These are phyloP conservation scores for Blennius ocellaris DNA, from an alignment of 2,113 vertebrate species.

Conservation along the genomic window DNA sequence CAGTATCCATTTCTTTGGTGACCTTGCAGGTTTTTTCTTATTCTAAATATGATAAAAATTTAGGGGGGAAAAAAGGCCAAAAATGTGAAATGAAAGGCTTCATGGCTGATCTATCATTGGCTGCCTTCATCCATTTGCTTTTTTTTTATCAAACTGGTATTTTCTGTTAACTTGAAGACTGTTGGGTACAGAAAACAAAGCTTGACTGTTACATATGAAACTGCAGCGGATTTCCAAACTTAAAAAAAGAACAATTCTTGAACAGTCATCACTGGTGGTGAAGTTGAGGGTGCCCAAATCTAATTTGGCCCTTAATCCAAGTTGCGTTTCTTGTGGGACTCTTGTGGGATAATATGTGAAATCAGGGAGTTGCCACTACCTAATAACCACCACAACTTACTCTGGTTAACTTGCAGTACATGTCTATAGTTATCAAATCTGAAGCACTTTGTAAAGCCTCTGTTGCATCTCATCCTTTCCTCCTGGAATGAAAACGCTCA, in stretches of 20 bases:
- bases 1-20: conserved; percentile 31
- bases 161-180: conserved; percentile 56
- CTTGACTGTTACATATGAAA: conserved; percentile 25
- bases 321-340: conserved; percentile 15
- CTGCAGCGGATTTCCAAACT: conserved; percentile 31
- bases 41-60: conserved; percentile 45
- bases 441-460: conserved; percentile 53
- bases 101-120: conserved; percentile 69
- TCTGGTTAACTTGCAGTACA: conserved; percentile 19
- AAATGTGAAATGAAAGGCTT: conserved; percentile 37
- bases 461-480: conserved; percentile 5
- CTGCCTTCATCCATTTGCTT: conserved; percentile 65
- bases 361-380: conserved; percentile 12
- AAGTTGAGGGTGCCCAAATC: conserved; percentile 13
- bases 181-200: conserved; percentile 50
- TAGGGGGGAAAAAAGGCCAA: background rate
- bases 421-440: conserved; percentile 19
- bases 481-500: conserved; percentile 44
- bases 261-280: conserved; percentile 20
- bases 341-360: conserved; percentile 5
- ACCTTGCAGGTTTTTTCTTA: conserved; percentile 35
- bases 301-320: conserved; percentile 15
- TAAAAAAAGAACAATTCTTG: background rate
- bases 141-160: conserved; percentile 59
- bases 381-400: conserved; percentile 20